A percentile compares a stretch with the other conserved stretches of the same genome.
phyloP scores from a whole-genome alignment of 2,113 vertebrate genomes.

The Festucalex cinctus region DNA sequence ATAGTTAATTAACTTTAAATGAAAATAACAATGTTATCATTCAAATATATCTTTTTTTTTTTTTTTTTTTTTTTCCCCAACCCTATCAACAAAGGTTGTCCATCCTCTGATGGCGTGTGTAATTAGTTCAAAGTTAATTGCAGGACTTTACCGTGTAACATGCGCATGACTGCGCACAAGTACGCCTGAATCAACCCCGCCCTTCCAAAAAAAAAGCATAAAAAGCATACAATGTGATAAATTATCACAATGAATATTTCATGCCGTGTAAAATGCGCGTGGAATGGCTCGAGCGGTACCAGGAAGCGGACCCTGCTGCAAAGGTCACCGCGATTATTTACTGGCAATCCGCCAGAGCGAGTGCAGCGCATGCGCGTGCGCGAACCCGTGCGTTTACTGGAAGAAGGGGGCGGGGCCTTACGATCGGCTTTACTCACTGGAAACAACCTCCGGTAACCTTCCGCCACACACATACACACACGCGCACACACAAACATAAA shows the following conservation, averaged over 20 bases:
- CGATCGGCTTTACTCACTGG: constrained; percentile 62
- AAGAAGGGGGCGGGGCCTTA: constrained; percentile 74
- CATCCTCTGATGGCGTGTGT: not conserved
- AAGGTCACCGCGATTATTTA: constrained; percentile 74
- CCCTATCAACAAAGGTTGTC: not conserved
- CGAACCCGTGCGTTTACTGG: constrained; percentile 64
- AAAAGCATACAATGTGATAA: not conserved
- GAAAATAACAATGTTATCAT: too few relatives aligned
- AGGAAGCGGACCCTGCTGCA: constrained; percentile 74
- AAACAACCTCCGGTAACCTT: constrained; percentile 66
- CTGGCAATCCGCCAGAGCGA: constrained; percentile 66
- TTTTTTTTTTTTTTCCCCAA: too few relatives aligned
- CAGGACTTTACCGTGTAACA: not conserved
- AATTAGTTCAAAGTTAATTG: not conserved
- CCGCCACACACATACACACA: constrained; percentile 35
- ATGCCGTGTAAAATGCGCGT: constrained; percentile 23
- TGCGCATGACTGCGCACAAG: not conserved
- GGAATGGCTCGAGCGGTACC: constrained; percentile 69
- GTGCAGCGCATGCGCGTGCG: constrained; percentile 17
- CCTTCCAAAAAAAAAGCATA: not conserved
- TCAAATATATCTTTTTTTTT: too few relatives aligned
- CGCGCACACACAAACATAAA: constrained; percentile 24
- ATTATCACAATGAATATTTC: not conserved
- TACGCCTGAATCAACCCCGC: not conserved
- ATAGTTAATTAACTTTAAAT: too few relatives aligned